phyloP scores from a whole-genome alignment of 2,888 invertebrate genomes.

The Ctena decussata region DNA sequence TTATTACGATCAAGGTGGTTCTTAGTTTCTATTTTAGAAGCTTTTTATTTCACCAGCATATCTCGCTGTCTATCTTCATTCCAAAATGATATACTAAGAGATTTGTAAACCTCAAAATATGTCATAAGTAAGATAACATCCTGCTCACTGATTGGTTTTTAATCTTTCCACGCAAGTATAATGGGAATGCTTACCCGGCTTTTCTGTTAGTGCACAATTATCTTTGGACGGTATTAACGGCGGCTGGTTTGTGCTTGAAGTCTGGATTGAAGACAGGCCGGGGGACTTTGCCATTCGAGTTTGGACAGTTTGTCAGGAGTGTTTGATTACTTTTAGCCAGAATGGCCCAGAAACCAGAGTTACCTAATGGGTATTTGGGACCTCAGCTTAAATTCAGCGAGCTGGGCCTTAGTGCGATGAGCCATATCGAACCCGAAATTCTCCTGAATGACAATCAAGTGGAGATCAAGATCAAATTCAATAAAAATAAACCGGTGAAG shows the following conservation, averaged over 20 bases:
- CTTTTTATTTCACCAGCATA: slow-evolving; percentile 4
- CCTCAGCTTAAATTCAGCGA: slow-evolving; percentile 79
- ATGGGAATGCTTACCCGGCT: background rate
- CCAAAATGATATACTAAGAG: slow-evolving; percentile 27
- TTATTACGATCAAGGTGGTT: too few species aligned
- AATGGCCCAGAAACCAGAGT: slow-evolving; percentile 72
- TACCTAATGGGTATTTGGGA: slow-evolving; percentile 80
- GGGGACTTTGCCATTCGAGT: too few species aligned
- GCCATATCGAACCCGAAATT: slow-evolving; percentile 73
- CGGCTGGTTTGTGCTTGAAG: background rate
- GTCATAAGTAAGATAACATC: slow-evolving; percentile 21
- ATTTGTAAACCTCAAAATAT: slow-evolving; percentile 29
- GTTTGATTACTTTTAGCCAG: slow-evolving; percentile 6
- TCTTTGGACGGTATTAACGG: background rate
- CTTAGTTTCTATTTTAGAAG: background rate
- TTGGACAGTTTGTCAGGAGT: background rate
- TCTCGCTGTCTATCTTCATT: slow-evolving; percentile 28
- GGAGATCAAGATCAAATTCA: slow-evolving; percentile 74
- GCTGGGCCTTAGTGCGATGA: slow-evolving; percentile 70
- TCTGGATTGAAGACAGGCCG: background rate
- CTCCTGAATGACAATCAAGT: slow-evolving; percentile 68
- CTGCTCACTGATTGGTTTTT: slow-evolving; percentile 9
- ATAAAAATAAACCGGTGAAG: too few species aligned
- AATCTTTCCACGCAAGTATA: background rate
- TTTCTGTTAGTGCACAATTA: background rate